Percentiles rank a stretch among this genome's conserved stretches.
Conservation (phyloP, 2,113 vertebrate genomes). For the Gallinago media region DNA sequence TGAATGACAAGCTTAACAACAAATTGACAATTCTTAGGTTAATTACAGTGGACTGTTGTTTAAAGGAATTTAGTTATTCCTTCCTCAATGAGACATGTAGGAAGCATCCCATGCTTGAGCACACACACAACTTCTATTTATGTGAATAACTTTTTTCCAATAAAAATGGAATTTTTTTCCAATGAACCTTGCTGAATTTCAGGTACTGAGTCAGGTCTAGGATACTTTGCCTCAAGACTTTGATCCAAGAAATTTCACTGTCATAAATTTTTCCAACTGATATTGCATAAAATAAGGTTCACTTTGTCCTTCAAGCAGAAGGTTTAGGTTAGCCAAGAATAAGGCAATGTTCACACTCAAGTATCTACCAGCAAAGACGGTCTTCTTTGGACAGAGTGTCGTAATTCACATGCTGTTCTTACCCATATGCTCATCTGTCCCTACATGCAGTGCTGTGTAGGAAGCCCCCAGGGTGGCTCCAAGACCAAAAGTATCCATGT, state of each 20-base stretch:
- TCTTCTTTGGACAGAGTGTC: neutral
- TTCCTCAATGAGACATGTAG: neutral
- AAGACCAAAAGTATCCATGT: neutral
- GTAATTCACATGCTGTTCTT: neutral
- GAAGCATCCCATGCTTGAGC: neutral
- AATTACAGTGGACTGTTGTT: neutral
- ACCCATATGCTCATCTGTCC: neutral
- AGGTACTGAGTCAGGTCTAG: neutral
- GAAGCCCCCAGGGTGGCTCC: neutral
- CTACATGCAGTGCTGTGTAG: neutral
- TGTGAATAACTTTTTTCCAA: neutral
- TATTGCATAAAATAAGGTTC: neutral
- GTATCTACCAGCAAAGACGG: neutral
- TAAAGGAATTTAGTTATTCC: neutral
- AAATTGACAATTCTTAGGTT: neutral
- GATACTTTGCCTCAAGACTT: neutral
- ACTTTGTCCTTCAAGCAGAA: neutral
- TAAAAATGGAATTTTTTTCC: neutral
- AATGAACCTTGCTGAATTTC: neutral
- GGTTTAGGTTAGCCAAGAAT: neutral
- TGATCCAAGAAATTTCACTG: neutral
- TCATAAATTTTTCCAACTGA: neutral
- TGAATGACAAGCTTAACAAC: neutral
- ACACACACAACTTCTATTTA: neutral
- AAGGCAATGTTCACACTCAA: neutral